Base-by-base conservation (phyloP, 2,888 invertebrate genomes). In the Sminthurinus aureus region DNA sequence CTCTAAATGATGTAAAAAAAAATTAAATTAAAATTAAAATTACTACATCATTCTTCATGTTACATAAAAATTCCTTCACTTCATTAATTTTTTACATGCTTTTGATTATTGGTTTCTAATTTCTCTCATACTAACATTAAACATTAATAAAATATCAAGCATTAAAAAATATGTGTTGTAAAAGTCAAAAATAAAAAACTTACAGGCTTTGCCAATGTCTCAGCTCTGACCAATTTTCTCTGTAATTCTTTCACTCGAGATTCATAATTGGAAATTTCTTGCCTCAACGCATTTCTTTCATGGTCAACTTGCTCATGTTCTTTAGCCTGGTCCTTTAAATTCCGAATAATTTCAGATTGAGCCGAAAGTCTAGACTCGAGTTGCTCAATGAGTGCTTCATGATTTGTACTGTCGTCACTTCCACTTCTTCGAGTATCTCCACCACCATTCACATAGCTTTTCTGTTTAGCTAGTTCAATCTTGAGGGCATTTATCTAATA, bases 231-330 rank as follows among this genome's bases (percentile, higher is more conserved):
- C 15, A 79, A 69, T 50, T 79, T 79, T 13, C 69, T 58, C 15
- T 79, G 79, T 50, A 79, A 13, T 50, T 79, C 79, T 50, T 79
- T 79, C n/a, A 79, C 9, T n/a, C 79, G 26, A 15, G 79, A 67
- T 18, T 79, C 79, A 67, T 69, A 79, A 26, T 64, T 26, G 13
- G 69, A 26, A 18, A 79, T 50, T 69, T 79, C 79, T 20, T 64
- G 15, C 38, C 64, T 26, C 9, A 67, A 20, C 13, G n/a, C 67
- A 69, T 79, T 66, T 18, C 79, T n/a, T 50, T 79, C 79, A 8
- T 13, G 15, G 4, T 79, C 69, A 1, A 79, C 69, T 15, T 58
- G 15, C 15, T 79, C 64, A 13, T 15, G 13, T 12, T 67, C 24
- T 18, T 24, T 69, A 18, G 38, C 24, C 51, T 79, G 79, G 50